These are phyloP conservation scores for Esperia sulphurella DNA, from an alignment of 2,888 invertebrate genomes.

Conservation along the genomic window DNA sequence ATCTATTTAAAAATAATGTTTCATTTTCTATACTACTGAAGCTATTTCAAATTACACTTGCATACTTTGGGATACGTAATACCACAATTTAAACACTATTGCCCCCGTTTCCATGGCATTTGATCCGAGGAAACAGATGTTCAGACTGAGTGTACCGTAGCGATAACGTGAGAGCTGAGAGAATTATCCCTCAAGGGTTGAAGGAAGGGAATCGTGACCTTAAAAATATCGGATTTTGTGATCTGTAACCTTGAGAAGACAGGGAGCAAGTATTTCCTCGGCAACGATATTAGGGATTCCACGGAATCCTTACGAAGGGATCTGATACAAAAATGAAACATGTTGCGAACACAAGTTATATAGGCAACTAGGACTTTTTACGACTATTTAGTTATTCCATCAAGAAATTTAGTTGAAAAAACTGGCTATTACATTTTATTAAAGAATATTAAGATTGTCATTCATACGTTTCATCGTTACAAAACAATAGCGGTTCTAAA, in stretches of 20 bases:
- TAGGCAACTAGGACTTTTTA: too few relatives aligned
- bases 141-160: constrained; percentile 13
- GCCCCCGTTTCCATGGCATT: constrained; percentile 4
- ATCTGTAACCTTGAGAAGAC: constrained; percentile 3
- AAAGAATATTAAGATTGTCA: too few relatives aligned
- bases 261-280: neutral
- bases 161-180: constrained; percentile 14
- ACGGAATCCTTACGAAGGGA: too few relatives aligned
- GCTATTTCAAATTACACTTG: neutral
- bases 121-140: constrained; percentile 16
- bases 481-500: too few relatives aligned
- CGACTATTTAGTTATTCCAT: too few relatives aligned
- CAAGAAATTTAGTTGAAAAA: too few relatives aligned
- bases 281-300: neutral
- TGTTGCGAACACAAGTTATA: too few relatives aligned
- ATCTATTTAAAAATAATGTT: too few relatives aligned
- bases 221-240: constrained; percentile 8
- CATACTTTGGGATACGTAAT: neutral
- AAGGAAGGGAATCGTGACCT: constrained; percentile 2
- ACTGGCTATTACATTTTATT: too few relatives aligned
- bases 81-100: neutral
- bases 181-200: constrained; percentile 13
- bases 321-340: too few relatives aligned
- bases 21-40: too few relatives aligned
- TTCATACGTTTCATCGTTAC: too few relatives aligned